Conservation (phyloP, 2,113 vertebrate genomes). For the rat (Rattus norvegicus) region DNA sequence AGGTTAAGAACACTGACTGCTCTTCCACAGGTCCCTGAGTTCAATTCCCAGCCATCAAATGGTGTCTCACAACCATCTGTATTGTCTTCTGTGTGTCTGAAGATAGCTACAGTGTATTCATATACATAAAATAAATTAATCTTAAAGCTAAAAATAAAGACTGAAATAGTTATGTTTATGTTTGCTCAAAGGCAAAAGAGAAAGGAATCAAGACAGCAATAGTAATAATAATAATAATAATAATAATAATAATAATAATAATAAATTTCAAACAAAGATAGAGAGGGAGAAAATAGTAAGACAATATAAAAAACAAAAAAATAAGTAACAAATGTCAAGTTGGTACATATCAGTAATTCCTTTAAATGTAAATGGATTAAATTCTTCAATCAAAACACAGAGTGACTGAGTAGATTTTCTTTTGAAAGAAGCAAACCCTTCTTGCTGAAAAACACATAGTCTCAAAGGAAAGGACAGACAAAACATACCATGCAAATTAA, state of each 20-base stretch:
- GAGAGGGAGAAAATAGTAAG: not conserved
- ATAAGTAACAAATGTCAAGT: not conserved
- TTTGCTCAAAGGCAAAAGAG: not conserved
- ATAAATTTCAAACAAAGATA: not conserved
- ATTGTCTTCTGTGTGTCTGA: too few species aligned
- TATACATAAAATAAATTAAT: too few species aligned
- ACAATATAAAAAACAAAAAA: not conserved
- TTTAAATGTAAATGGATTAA: not conserved
- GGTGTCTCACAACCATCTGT: too few species aligned
- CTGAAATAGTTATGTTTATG: not conserved
- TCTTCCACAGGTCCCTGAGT: too few species aligned
- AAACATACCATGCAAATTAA: not conserved
- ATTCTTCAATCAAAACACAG: not conserved
- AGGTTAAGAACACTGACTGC: too few species aligned
- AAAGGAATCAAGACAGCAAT: not conserved
- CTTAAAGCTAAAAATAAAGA: not conserved
- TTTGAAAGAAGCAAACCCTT: not conserved
- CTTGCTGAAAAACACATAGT: not conserved
- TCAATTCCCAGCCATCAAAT: too few species aligned
- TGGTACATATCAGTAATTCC: not conserved
- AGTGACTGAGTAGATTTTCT: not conserved
- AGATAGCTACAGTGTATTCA: too few species aligned
- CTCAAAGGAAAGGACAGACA: not conserved
- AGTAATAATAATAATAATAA: too few species aligned
- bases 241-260: too few species aligned